A percentile compares a stretch with the other conserved stretches of the same genome.
phyloP scores from a whole-genome alignment of 2,113 vertebrate species.

The Stigmatopora nigra region DNA sequence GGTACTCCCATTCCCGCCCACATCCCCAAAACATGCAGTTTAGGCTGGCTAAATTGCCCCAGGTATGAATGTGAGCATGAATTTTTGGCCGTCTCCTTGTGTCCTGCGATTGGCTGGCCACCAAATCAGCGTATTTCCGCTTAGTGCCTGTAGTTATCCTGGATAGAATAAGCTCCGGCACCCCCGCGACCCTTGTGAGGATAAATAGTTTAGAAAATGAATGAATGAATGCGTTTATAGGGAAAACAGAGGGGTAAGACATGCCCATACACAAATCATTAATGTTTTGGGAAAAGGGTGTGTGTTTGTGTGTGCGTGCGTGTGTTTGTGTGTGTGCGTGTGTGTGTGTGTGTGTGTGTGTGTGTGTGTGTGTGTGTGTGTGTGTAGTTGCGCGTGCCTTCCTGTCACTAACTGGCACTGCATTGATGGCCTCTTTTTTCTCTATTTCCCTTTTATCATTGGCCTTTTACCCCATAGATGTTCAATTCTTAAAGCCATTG shows the following conservation, averaged over 20 bases:
- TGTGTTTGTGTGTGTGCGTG: slow-evolving; percentile 3
- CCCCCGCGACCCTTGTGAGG: no score
- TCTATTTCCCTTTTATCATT: slow-evolving; percentile 3
- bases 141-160: no score
- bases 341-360: slow-evolving; percentile 2
- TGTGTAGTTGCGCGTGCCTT: not conserved
- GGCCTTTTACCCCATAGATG: slow-evolving; percentile 2
- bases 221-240: not conserved
- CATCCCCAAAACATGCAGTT: no score
- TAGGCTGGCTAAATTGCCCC: no score
- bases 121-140: no score
- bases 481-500: not conserved
- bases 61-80: no score
- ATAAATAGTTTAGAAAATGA: no score
- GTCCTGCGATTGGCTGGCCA: no score
- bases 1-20: no score
- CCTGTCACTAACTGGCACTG: slow-evolving; percentile 29
- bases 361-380: not conserved
- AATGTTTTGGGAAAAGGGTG: slow-evolving; percentile 1
- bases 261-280: not conserved
- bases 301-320: slow-evolving; percentile 3
- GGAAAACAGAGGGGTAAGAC: not conserved
- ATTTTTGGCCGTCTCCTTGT: no score
- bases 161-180: no score
- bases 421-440: not conserved